Percentiles rank a stretch among this genome's conserved stretches.
Evolutionary conservation across 2,113 vertebrate species (phyloP).

Genomic region (Condylura cristata): DNA sequence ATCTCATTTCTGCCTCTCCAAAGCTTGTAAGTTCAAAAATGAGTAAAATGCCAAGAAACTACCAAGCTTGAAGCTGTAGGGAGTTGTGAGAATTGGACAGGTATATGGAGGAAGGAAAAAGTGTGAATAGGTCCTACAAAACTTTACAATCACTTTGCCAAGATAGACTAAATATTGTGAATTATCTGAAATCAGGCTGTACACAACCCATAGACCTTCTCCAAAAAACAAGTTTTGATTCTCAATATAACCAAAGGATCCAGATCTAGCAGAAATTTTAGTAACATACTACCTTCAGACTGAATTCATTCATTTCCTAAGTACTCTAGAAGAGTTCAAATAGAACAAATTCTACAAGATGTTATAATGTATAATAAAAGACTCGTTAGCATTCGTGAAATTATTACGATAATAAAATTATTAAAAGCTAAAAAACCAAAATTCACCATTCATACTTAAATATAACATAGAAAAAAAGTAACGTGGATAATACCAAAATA

Average conservation of each 20-base stretch:
- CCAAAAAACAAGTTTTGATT: conserved; percentile 69
- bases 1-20: background rate
- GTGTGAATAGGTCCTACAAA: conserved; percentile 62
- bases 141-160: conserved; percentile 67
- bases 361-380: conserved; percentile 62
- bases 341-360: conserved; percentile 54
- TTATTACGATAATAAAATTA: conserved; percentile 58
- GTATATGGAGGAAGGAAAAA: conserved; percentile 48
- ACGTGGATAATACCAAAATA: conserved; percentile 68
- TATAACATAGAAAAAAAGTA: conserved; percentile 67
- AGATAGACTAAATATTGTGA: conserved; percentile 16
- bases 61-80: background rate
- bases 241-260: conserved; percentile 71
- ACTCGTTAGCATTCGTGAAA: conserved; percentile 65
- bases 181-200: conserved; percentile 41
- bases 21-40: conserved; percentile 24
- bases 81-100: background rate
- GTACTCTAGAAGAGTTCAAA: conserved; percentile 46
- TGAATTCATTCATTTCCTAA: conserved; percentile 41
- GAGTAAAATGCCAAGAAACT: background rate
- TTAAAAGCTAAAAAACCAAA: conserved; percentile 60
- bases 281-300: conserved; percentile 36
- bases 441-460: conserved; percentile 68
- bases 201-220: conserved; percentile 25
- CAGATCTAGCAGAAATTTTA: conserved; percentile 58